phyloP scores from a whole-genome alignment of 1,140 invertebrate species.

The Cecropterus lyciades region DNA sequence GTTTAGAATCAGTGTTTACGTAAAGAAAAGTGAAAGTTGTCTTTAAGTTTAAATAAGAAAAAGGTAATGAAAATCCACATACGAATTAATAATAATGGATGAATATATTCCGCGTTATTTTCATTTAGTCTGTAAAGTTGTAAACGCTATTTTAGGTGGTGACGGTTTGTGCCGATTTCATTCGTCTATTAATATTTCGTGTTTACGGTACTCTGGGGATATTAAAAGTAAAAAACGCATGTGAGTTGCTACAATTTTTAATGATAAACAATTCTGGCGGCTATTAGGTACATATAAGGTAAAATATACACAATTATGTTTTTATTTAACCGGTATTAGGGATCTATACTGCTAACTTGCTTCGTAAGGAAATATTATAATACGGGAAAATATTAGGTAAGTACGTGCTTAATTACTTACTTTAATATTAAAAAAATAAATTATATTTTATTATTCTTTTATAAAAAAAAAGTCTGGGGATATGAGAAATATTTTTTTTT shows the following conservation, averaged over 20 bases:
- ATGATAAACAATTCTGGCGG: constrained; percentile 6
- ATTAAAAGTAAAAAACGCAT: neutral
- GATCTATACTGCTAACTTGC: too few relatives aligned
- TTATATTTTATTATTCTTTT: too few relatives aligned
- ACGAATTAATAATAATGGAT: constrained; percentile 24
- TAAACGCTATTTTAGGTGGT: constrained; percentile 74
- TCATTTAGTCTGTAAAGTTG: constrained; percentile 57
- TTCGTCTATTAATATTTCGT: constrained; percentile 15
- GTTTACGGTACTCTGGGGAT: constrained; percentile 1
- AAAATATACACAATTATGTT: too few relatives aligned
- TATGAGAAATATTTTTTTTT: too few relatives aligned
- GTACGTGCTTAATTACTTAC: too few relatives aligned
- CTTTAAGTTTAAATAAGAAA: neutral
- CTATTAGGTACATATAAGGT: too few relatives aligned
- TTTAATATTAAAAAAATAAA: too few relatives aligned
- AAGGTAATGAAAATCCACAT: constrained; percentile 16
- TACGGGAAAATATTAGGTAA: too few relatives aligned
- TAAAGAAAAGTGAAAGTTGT: constrained; percentile 5
- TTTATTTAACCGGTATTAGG: too few relatives aligned
- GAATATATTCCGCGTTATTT: constrained; percentile 41
- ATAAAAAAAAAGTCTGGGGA: too few relatives aligned
- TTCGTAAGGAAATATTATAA: too few relatives aligned
- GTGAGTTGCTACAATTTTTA: neutral
- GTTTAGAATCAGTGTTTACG: neutral
- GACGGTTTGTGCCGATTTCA: constrained; percentile 46